phyloP scores from a whole-genome alignment of 2,888 invertebrate genomes.

The Ganaspis brasiliensis region DNA sequence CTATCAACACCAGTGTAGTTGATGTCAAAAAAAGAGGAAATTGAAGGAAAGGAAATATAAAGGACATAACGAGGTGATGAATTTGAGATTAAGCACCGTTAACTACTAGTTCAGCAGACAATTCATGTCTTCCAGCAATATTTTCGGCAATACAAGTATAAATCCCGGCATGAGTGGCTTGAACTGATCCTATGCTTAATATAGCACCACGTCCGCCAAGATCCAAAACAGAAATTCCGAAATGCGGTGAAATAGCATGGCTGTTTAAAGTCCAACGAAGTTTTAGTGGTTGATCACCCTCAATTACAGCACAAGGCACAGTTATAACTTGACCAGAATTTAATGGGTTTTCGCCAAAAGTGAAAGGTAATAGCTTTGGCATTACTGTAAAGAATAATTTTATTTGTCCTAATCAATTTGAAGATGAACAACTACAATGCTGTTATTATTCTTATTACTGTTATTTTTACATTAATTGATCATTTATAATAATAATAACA shows the following conservation, averaged over 20 bases:
- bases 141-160: constrained; percentile 85
- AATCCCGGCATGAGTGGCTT: constrained; percentile 83
- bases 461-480: too few species aligned
- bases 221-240: constrained; percentile 82
- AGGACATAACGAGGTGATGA: constrained; percentile 1
- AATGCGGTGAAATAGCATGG: constrained; percentile 78
- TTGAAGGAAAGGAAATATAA: constrained; percentile 46
- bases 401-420: background rate
- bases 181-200: constrained; percentile 82
- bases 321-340: constrained; percentile 84
- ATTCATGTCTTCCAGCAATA: constrained; percentile 82
- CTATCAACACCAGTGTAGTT: background rate
- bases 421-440: too few species aligned
- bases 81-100: constrained; percentile 77
- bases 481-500: background rate
- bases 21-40: constrained; percentile 25
- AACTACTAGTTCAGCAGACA: constrained; percentile 82
- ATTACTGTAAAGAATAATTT: constrained; percentile 73
- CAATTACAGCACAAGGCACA: constrained; percentile 84
- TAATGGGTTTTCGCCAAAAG: constrained; percentile 84
- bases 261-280: constrained; percentile 84
- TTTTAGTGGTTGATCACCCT: constrained; percentile 86
- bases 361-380: constrained; percentile 80
- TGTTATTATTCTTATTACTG: too few species aligned
- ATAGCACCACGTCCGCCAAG: constrained; percentile 86